phyloP scores from a whole-genome alignment of 2,113 vertebrate genomes.

The Orientallactaga bullata region DNA sequence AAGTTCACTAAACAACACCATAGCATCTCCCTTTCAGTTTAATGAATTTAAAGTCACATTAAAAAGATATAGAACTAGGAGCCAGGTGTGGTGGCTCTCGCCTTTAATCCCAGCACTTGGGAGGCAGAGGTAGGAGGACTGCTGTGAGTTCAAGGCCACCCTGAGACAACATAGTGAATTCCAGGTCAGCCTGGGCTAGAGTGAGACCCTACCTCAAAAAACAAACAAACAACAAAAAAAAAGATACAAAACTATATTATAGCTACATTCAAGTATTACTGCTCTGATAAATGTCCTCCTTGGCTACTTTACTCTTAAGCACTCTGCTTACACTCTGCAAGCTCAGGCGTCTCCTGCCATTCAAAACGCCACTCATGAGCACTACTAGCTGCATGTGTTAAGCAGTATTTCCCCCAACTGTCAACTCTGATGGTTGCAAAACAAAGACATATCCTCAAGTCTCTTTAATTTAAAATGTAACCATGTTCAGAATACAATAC shows the following conservation, averaged over 20 bases:
- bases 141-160: too few relatives aligned
- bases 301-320: neutral
- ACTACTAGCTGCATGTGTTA: neutral
- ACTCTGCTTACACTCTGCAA: neutral
- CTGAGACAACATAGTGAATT: too few relatives aligned
- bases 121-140: too few relatives aligned
- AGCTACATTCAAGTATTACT: neutral
- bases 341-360: neutral
- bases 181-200: too few relatives aligned
- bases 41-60: neutral
- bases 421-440: neutral
- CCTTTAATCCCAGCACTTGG: too few relatives aligned
- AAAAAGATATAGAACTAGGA: neutral
- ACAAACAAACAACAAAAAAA: too few relatives aligned
- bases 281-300: neutral
- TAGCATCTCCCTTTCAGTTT: neutral
- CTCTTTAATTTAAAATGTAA: conserved; percentile 33
- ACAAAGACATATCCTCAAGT: neutral
- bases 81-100: too few relatives aligned
- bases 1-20: neutral
- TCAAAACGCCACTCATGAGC: neutral
- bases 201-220: too few relatives aligned
- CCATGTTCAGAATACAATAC: neutral
- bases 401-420: neutral
- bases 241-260: neutral